These are phyloP conservation scores for Suncus etruscus DNA, from an alignment of 2,113 vertebrate genomes.

Conservation along the genomic window DNA sequence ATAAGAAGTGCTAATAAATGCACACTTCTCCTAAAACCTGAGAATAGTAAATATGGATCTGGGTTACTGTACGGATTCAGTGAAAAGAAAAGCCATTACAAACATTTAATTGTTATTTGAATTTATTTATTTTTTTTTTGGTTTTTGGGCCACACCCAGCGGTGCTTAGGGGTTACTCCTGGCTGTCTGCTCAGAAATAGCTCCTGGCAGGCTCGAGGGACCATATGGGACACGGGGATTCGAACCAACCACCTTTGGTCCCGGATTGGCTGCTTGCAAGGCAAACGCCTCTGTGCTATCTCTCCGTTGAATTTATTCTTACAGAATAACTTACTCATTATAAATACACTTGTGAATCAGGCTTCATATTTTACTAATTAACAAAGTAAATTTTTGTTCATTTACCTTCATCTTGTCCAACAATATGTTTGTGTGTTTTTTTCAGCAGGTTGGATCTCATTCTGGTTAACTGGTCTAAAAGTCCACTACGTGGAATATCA, in stretches of 20 bases:
- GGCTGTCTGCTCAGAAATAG: too few relatives aligned
- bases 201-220: too few relatives aligned
- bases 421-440: slow-evolving; percentile 89
- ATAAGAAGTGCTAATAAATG: background rate
- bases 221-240: too few relatives aligned
- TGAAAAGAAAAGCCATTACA: slow-evolving; percentile 1
- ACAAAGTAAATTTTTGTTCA: slow-evolving; percentile 10
- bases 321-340: slow-evolving; percentile 15
- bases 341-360: background rate
- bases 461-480: slow-evolving; percentile 90
- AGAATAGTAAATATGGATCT: slow-evolving; percentile 37
- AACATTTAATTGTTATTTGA: background rate
- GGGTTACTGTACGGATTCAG: background rate
- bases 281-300: too few relatives aligned
- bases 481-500: slow-evolving; percentile 90
- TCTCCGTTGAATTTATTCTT: background rate
- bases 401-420: slow-evolving; percentile 91
- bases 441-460: slow-evolving; percentile 92
- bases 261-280: too few relatives aligned
- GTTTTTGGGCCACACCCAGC: too few relatives aligned
- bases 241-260: too few relatives aligned
- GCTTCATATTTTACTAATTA: slow-evolving; percentile 18
- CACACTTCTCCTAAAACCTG: slow-evolving; percentile 25
- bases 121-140: too few relatives aligned
- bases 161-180: too few relatives aligned